Conservation (phyloP, 2,797 vertebrate genomes). For the Enteromius trimaculatus region DNA sequence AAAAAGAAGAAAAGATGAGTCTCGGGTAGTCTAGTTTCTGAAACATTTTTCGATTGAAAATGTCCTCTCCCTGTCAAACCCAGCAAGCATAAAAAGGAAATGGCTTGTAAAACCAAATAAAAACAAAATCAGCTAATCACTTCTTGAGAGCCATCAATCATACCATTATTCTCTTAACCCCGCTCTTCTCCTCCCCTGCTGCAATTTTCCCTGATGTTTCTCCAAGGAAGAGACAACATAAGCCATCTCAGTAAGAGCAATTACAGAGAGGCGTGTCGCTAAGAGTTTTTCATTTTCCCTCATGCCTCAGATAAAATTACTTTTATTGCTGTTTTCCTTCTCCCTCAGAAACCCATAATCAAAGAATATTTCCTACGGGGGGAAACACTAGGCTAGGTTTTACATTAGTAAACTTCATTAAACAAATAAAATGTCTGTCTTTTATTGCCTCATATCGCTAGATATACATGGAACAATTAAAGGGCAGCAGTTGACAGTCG, state of each 20-base stretch:
- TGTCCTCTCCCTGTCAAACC: neutral
- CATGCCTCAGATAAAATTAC: conserved; percentile 70
- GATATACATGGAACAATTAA: conserved; percentile 36
- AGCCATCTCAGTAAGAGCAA: conserved; percentile 69
- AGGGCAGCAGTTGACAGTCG: conserved; percentile 4
- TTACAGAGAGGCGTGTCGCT: conserved; percentile 71
- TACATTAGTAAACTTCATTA: conserved; percentile 79
- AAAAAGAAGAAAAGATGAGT: neutral
- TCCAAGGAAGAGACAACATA: conserved; percentile 63
- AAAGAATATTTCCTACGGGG: conserved; percentile 81
- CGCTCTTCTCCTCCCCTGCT: conserved; percentile 42
- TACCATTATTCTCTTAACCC: conserved; percentile 44
- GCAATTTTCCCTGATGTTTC: conserved; percentile 73
- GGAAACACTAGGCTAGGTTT: conserved; percentile 62
- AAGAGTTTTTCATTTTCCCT: conserved; percentile 75
- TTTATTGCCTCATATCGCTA: conserved; percentile 67
- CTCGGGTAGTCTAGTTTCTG: neutral
- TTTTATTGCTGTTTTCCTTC: conserved; percentile 74
- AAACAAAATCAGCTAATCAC: conserved; percentile 26
- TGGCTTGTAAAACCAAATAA: conserved; percentile 16
- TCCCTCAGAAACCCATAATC: conserved; percentile 72
- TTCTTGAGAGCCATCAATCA: conserved; percentile 59
- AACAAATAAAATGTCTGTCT: conserved; percentile 72
- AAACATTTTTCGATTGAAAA: neutral
- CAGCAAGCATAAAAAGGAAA: conserved; percentile 22